phyloP scores from a whole-genome alignment of 1,140 invertebrate species.

The Pogonomyrmex barbatus region DNA sequence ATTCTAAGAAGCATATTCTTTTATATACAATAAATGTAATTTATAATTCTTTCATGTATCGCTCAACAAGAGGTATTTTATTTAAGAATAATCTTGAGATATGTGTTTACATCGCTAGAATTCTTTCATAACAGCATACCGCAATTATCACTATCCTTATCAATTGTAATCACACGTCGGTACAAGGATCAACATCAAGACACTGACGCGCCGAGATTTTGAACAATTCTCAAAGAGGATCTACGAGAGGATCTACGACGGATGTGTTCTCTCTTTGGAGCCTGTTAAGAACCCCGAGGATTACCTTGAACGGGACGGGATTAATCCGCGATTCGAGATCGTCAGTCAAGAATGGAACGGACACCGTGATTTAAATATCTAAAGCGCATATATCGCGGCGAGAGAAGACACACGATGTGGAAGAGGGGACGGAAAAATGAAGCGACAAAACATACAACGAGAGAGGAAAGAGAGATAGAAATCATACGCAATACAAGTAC shows the following conservation, averaged over 20 bases:
- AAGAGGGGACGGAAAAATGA: constrained; percentile 17
- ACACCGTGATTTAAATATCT: constrained; percentile 62
- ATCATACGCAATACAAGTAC: constrained; percentile 75
- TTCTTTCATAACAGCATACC: constrained; percentile 17
- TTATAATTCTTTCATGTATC: neutral
- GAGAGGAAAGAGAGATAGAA: constrained; percentile 63
- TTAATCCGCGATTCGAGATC: constrained; percentile 57
- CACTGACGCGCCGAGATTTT: constrained; percentile 43
- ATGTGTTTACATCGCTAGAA: neutral
- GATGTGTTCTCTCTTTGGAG: constrained; percentile 44
- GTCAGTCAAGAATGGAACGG: constrained; percentile 51
- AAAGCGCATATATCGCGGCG: constrained; percentile 50
- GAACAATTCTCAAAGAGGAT: constrained; percentile 37
- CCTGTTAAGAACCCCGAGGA: constrained; percentile 36
- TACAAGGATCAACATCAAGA: constrained; percentile 54
- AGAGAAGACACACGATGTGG: neutral
- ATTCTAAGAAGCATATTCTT: neutral
- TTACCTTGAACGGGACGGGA: constrained; percentile 53
- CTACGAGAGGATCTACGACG: constrained; percentile 32
- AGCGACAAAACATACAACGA: neutral
- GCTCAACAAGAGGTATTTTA: neutral
- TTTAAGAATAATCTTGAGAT: constrained; percentile 6
- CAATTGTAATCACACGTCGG: constrained; percentile 42
- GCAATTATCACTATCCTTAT: constrained; percentile 41
- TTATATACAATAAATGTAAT: neutral